phyloP scores from a whole-genome alignment of 2,113 vertebrate genomes.

The Garra rufa region DNA sequence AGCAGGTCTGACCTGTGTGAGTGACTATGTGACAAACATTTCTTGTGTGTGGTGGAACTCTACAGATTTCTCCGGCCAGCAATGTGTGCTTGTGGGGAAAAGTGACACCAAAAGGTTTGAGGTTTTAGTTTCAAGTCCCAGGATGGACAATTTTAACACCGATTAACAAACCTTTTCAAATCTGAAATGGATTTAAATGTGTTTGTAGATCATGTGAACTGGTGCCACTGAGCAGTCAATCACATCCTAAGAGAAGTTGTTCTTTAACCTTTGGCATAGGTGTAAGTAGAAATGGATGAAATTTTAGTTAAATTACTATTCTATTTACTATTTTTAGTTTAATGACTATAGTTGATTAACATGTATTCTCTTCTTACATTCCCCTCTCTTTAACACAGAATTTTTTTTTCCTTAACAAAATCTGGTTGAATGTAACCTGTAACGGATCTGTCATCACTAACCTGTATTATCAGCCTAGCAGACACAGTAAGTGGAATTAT shows the following conservation, averaged over 20 bases:
- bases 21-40: slow-evolving; percentile 37
- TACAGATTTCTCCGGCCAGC: not conserved
- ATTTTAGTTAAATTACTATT: not conserved
- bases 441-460: slow-evolving; percentile 16
- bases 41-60: slow-evolving; percentile 39
- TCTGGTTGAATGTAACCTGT: slow-evolving; percentile 58
- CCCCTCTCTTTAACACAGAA: not conserved
- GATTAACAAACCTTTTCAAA: not conserved
- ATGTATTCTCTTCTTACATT: not conserved
- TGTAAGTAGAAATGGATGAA: slow-evolving; percentile 15
- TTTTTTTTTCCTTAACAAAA: not conserved
- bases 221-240: not conserved
- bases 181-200: not conserved
- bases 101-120: not conserved
- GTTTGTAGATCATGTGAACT: slow-evolving; percentile 60
- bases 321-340: no score
- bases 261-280: slow-evolving; percentile 58
- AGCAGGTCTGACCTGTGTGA: slow-evolving; percentile 44
- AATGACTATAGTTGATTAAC: not conserved
- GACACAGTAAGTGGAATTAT: slow-evolving; percentile 63
- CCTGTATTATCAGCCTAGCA: accelerated
- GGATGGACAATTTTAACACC: not conserved
- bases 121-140: not conserved
- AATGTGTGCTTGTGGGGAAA: not conserved
- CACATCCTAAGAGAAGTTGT: slow-evolving; percentile 58